These are phyloP conservation scores for Caenorhabditis zanzibari DNA, from an alignment of 2,888 invertebrate species.

Conservation along the genomic window DNA sequence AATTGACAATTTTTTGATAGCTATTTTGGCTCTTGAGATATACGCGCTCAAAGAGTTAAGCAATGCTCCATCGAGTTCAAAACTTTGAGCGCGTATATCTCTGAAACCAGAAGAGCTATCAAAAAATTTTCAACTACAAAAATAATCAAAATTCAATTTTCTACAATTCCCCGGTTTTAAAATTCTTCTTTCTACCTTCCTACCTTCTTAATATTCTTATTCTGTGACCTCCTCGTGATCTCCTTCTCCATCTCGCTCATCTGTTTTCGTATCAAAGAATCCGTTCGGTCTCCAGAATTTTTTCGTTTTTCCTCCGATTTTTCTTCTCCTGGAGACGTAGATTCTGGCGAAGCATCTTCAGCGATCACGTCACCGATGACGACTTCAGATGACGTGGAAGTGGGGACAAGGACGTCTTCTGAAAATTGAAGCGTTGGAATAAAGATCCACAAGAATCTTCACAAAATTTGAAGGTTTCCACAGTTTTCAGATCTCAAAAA, in stretches of 20 bases:
- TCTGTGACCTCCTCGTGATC: slow-evolving; percentile 85
- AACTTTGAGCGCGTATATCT: neutral
- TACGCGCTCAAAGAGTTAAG: too few relatives aligned
- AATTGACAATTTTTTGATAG: too few relatives aligned
- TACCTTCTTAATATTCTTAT: slow-evolving; percentile 83
- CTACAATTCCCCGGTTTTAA: neutral
- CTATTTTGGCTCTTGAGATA: too few relatives aligned
- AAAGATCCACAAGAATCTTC: too few relatives aligned
- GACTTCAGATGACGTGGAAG: slow-evolving; percentile 26
- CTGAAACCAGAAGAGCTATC: neutral
- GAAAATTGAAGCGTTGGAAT: too few relatives aligned
- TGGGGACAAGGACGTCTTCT: slow-evolving; percentile 43
- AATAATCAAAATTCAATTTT: neutral
- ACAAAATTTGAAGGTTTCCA: too few relatives aligned
- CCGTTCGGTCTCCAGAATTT: slow-evolving; percentile 71
- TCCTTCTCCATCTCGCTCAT: slow-evolving; percentile 89
- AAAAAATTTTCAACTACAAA: neutral
- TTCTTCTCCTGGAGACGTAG: slow-evolving; percentile 12
- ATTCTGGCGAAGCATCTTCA: slow-evolving; percentile 21
- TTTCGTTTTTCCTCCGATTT: slow-evolving; percentile 58
- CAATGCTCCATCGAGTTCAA: too few relatives aligned
- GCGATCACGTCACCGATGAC: slow-evolving; percentile 35
- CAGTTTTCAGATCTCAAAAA: too few relatives aligned
- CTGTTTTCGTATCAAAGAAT: slow-evolving; percentile 86
- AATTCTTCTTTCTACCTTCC: slow-evolving; percentile 6